These are phyloP conservation scores for Spodoptera picta DNA, from an alignment of 2,888 invertebrate genomes.

Conservation along the genomic window DNA sequence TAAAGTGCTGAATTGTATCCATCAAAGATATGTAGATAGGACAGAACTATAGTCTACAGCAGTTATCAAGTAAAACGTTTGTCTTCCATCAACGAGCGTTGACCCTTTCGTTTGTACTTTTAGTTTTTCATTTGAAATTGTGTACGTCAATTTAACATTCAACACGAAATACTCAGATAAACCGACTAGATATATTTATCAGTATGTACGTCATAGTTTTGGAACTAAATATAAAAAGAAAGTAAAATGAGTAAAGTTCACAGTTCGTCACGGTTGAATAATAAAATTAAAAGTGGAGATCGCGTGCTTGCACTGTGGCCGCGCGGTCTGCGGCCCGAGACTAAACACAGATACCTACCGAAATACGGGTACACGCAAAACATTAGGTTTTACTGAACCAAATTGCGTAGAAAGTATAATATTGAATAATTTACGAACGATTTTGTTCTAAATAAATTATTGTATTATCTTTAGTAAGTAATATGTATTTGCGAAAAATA, in stretches of 20 bases:
- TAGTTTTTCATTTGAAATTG: conserved; percentile 9
- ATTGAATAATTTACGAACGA: no score
- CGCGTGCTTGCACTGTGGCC: conserved; percentile 67
- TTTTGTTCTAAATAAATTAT: no score
- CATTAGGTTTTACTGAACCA: no score
- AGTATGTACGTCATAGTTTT: conserved; percentile 18
- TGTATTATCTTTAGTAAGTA: no score
- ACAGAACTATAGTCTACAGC: conserved; percentile 3
- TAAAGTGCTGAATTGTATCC: conserved; percentile 37
- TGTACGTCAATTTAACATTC: conserved; percentile 11
- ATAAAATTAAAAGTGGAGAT: conserved; percentile 61
- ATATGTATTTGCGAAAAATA: no score
- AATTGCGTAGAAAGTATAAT: no score
- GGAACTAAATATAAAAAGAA: conserved; percentile 57
- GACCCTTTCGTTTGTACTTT: conserved; percentile 25
- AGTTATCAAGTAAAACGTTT: conserved; percentile 5
- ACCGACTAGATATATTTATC: conserved; percentile 1
- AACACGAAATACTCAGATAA: conserved; percentile 14
- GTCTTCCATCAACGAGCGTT: conserved; percentile 11
- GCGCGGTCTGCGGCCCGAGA: conserved; percentile 39
- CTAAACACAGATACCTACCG: conserved; percentile 2
- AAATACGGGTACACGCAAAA: not conserved
- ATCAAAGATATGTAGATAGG: conserved; percentile 18
- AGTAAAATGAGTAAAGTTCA: conserved; percentile 74
- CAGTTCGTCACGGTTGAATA: conserved; percentile 68